Evolutionary conservation across 2,113 vertebrate genomes (phyloP), one percentile per base, ranked within the genome.

Genomic region (Pleuronectes platessa): DNA sequence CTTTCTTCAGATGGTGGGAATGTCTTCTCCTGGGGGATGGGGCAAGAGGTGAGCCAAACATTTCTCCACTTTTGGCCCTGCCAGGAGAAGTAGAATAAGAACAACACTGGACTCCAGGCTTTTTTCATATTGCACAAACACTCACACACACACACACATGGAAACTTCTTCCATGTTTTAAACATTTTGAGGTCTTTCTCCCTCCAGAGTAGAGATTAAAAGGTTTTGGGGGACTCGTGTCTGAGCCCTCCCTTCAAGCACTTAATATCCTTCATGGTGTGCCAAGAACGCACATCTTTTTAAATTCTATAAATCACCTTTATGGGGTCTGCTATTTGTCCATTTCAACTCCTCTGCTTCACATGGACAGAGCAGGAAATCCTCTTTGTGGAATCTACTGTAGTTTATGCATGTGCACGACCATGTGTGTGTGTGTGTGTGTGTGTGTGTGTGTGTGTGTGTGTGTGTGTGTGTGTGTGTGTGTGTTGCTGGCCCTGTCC

Each of bases 281-380:
- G 88, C 92, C 89, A 89, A 94, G 91, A 69, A 88, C 64, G 23
- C 84, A 88, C 82, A 94, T 91, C 87, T 95, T 95, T 94, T 86
- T 93, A 87, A 92, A 94, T 90, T 91, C 83, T 84, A 90, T 92
- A 93, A 92, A 94, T 94, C 91, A 94, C 54, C 81, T 93, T 93
- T 91, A 94, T 93, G 85, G 90, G 89, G 74, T 90, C 81, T 90
- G 80, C 84, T 85, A 78, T 92, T 89, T 93, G 90, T 91, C 88
- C 85, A 81, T 90, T 89, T 86, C 61, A 82, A 89, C 90, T 86
- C 72, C 84, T 90, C 76, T 88, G 68, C 85, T 88, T 84, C 89
- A 81, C 79, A 79, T 88, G 78, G 90, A 88, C 86, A 79, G 78
- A 82, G 78, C 80, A 89, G 89, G 89, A 90, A 91, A 92, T 91